Evolutionary conservation across 2,113 vertebrate genomes (phyloP), one percentile per base, ranked within the genome.

Genomic region (Campylorhamphus procurvoides): DNA sequence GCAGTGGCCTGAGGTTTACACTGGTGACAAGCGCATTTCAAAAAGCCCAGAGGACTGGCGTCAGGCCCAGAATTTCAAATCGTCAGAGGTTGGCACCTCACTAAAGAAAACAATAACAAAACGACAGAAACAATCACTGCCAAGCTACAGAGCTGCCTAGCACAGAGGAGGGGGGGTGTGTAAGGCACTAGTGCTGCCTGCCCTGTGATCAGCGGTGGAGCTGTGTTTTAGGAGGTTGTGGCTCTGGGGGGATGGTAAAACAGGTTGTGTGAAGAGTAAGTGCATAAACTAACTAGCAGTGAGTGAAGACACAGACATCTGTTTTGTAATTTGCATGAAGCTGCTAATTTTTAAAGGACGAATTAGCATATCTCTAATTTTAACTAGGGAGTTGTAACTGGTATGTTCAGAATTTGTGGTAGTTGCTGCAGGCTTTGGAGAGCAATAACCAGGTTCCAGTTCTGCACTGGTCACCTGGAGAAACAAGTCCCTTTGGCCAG

Each of bases 331-430:
- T 95, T 94, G 87, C 82, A 59, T 47, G 67, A 84, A 91, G 71
- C 5, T 86, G 75, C 84, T 95, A 87, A 83, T 96, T 96, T 90
- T 86, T 90, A 94, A 93, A 83, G 91, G 67, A 88, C 7, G 1
- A 77, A 95, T 93, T 93, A 93, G 78, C 91, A 91, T 91, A 90
- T 18, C 35, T 85, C 84, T 94, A 80, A 88, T 90, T 96, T 94
- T 88, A 97, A 93, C 72, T n/a, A 35, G 42, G 50, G 35, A 44
- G 20, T 71, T 77, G 68, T 55, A 93, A 84, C 52, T 88, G 72
- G 63, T 88, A 18, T 80, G 83, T 96, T 58, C 59, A 71, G 66
- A 68, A 89, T 67, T n/a, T 2, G 17, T 63, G 78, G 50, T 71
- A 67, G 14, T 50, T 0, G 0, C 63, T 88, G 42, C 39, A 93